Evolutionary conservation across 2,797 vertebrate genomes (phyloP), one percentile per base, ranked within the genome.

Genomic region (Fistularia commersonii): DNA sequence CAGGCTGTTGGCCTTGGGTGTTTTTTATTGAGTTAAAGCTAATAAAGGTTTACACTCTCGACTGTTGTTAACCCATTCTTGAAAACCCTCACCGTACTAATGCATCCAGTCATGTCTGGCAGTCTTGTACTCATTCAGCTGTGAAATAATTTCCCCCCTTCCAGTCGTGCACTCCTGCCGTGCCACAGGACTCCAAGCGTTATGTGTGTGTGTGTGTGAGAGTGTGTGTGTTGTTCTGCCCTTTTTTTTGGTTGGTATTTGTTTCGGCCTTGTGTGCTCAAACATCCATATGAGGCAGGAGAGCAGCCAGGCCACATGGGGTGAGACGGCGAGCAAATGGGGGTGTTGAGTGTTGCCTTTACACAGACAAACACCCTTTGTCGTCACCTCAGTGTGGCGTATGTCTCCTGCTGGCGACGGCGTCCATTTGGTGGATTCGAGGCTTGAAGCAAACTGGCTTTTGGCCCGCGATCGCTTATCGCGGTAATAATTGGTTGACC

Each of bases 401-500:
- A n/a, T 6, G 32, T 52, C 8, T 32, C 64, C 64, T 64, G 57
- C 61, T 66, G 44, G 61, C 65, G 33, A 71, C 49, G 0, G 12
- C 14, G 8, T 67, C 80, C 82, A 84, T 85, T 79, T 87, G 80
- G 60, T 11, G 34, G 63, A 58, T 63, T 56, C 66, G 61, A 60
- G 57, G 54, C 54, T 40, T 32, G 41, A 69, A 60, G 66, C 76
- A 83, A 81, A 82, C 78, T 74, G 76, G 57, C 64, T 73, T 64
- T 41, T 51, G 57, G 57, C 55, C 48, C 64, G 31, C 54, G 65
- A 23, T 64, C 60, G 36, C 69, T 6, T 31, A 47, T 67, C 72
- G 15, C 48, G 46, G 58, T 66, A 52, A 67, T 50, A 43, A 56
- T 43, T 38, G 49, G 47, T 74, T 63, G 72, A 65, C 72, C 60